These are phyloP conservation scores for Dermolepida albohirtum DNA, from an alignment of 2,888 invertebrate species.

Conservation along the genomic window DNA sequence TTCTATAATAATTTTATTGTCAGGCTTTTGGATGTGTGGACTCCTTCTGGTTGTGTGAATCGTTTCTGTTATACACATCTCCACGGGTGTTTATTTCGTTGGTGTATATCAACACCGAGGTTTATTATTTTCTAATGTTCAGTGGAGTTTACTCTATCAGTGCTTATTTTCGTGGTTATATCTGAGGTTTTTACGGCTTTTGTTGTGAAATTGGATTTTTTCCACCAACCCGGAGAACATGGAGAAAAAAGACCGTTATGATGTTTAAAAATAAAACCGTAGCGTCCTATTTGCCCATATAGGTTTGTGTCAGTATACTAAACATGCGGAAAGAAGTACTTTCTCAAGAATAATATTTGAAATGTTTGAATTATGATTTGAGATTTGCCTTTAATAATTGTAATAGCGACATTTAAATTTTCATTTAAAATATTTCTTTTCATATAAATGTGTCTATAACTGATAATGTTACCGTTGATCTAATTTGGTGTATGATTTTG, in stretches of 20 bases:
- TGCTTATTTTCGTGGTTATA: constrained; percentile 38
- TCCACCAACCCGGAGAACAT: neutral
- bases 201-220: constrained; percentile 31
- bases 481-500: no score
- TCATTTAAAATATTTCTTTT: no score
- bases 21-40: constrained; percentile 32
- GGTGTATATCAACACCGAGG: constrained; percentile 36
- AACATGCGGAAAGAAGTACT: no score
- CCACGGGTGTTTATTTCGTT: constrained; percentile 37
- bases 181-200: constrained; percentile 36
- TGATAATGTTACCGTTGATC: no score
- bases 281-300: no score
- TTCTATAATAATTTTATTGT: constrained; percentile 44
- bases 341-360: no score
- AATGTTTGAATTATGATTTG: no score
- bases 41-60: constrained; percentile 33
- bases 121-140: constrained; percentile 42
- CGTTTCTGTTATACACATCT: constrained; percentile 32
- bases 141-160: constrained; percentile 33
- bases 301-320: no score
- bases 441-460: no score
- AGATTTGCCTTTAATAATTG: no score
- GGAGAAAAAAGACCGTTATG: neutral
- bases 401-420: no score
- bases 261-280: no score